These are phyloP conservation scores for Vulpes lagopus DNA, from an alignment of 2,113 vertebrate species.

Conservation along the genomic window DNA sequence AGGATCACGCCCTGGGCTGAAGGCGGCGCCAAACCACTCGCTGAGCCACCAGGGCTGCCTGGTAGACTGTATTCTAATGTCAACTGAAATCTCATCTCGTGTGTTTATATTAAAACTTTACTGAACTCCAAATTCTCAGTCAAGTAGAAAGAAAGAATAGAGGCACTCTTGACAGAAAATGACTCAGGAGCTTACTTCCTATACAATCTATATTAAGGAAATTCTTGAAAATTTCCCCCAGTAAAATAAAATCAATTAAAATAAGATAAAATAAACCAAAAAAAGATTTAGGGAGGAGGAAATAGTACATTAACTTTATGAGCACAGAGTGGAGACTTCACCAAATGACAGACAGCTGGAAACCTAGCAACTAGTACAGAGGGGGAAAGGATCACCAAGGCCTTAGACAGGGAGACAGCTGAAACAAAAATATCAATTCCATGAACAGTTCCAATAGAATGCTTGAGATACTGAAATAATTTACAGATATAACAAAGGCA, in stretches of 20 bases:
- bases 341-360: background rate
- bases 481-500: background rate
- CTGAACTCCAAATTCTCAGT: background rate
- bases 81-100: background rate
- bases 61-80: background rate
- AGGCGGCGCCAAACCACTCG: too few species aligned
- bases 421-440: background rate
- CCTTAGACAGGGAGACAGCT: background rate
- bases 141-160: background rate
- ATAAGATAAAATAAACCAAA: background rate
- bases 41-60: too few species aligned
- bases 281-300: background rate
- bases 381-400: background rate
- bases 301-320: background rate
- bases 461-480: background rate
- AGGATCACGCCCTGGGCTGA: too few species aligned
- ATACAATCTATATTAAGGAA: background rate
- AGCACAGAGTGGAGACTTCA: background rate
- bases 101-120: background rate
- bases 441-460: background rate
- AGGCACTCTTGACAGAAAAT: conserved; percentile 1
- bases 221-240: background rate
- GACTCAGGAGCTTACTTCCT: background rate
- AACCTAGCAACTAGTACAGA: background rate
- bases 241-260: background rate